Evolutionary conservation across 2,797 vertebrate species (phyloP).

Genomic region (Pristis pectinata): DNA sequence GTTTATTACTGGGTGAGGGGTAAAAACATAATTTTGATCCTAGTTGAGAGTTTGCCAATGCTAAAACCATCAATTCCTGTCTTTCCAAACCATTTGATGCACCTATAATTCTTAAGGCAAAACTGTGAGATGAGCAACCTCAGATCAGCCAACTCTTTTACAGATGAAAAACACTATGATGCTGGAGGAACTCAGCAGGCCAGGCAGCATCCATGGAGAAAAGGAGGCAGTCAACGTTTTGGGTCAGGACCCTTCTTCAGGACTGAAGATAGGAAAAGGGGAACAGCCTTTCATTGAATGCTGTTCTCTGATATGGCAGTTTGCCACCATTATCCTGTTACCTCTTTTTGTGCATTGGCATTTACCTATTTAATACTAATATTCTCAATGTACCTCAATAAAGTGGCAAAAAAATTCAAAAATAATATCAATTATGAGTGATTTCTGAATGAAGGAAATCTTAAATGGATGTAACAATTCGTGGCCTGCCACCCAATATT

Average conservation of each 20-base stretch:
- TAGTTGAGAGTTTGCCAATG: background rate
- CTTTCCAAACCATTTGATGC: background rate
- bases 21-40: background rate
- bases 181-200: too few relatives aligned
- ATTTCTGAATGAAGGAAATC: background rate
- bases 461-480: background rate
- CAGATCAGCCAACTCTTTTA: background rate
- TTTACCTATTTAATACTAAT: background rate
- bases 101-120: background rate
- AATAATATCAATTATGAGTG: background rate
- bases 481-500: background rate
- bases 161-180: too few relatives aligned
- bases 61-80: background rate
- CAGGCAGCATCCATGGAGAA: too few relatives aligned
- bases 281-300: background rate
- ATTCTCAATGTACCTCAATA: background rate
- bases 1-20: background rate
- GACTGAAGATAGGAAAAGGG: too few relatives aligned
- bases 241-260: too few relatives aligned
- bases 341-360: background rate
- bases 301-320: background rate
- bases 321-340: background rate
- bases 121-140: background rate
- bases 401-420: background rate
- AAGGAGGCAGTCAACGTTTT: too few relatives aligned